These are phyloP conservation scores for Pipistrellus pygmaeus DNA, from an alignment of 2,797 vertebrate genomes.

Conservation along the genomic window DNA sequence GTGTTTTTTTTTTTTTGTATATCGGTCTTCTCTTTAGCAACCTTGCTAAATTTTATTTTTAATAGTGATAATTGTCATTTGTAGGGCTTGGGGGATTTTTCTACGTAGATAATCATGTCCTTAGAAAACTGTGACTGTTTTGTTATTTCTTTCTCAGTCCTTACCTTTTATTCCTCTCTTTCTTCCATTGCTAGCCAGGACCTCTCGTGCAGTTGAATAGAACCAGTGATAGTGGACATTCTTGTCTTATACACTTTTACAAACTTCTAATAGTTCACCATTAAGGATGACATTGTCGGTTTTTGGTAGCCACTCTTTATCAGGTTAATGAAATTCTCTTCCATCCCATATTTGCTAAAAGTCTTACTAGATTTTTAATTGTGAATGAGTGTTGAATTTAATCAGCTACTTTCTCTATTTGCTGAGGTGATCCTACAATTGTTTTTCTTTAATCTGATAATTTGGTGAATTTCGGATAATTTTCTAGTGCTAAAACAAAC, in stretches of 20 bases:
- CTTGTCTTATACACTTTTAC: slow-evolving; percentile 40
- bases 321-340: slow-evolving; percentile 64
- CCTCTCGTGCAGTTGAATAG: background rate
- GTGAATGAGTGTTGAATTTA: slow-evolving; percentile 53
- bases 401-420: slow-evolving; percentile 52
- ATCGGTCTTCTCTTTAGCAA: slow-evolving; percentile 13
- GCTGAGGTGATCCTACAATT: background rate
- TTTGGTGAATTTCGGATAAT: slow-evolving; percentile 29
- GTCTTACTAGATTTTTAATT: slow-evolving; percentile 59
- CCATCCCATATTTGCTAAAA: slow-evolving; percentile 38
- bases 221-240: background rate
- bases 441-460: slow-evolving; percentile 54
- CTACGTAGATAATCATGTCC: background rate
- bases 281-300: background rate
- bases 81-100: background rate
- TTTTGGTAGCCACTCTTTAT: background rate
- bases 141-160: background rate
- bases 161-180: background rate
- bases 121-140: slow-evolving; percentile 32
- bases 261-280: slow-evolving; percentile 44
- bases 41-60: slow-evolving; percentile 25
- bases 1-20: slow-evolving; percentile 53
- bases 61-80: slow-evolving; percentile 14
- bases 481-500: slow-evolving; percentile 39
- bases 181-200: background rate